These are phyloP conservation scores for Luffia ferchaultella DNA, from an alignment of 2,888 invertebrate genomes.

Conservation along the genomic window DNA sequence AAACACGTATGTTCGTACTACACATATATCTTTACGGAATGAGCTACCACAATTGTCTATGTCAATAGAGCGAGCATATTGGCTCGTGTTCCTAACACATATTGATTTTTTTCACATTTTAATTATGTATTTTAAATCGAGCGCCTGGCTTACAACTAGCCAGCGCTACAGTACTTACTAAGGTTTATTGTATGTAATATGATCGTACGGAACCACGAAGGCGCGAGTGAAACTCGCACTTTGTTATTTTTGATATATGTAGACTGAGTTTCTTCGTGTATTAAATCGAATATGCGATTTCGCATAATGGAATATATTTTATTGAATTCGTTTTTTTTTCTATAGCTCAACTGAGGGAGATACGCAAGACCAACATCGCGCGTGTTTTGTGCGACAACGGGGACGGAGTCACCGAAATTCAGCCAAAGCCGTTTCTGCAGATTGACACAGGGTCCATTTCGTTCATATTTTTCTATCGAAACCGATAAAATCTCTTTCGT, in stretches of 20 bases:
- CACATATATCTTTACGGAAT: too few species aligned
- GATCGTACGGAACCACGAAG: neutral
- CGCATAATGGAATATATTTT: constrained; percentile 21
- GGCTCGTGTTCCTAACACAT: too few species aligned
- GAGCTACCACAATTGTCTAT: too few species aligned
- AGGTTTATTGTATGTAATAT: too few species aligned
- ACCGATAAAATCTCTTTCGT: neutral
- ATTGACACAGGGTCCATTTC: constrained; percentile 56
- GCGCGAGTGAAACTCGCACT: neutral
- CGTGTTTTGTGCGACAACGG: constrained; percentile 78
- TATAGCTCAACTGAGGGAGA: constrained; percentile 69
- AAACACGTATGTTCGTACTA: too few species aligned
- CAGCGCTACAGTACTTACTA: too few species aligned
- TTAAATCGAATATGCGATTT: neutral
- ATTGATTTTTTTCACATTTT: too few species aligned
- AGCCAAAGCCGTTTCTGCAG: constrained; percentile 65
- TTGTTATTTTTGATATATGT: neutral
- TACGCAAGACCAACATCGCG: constrained; percentile 73
- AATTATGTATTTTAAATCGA: too few species aligned
- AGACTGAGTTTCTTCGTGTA: too few species aligned
- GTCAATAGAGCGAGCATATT: too few species aligned
- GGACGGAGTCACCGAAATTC: constrained; percentile 68
- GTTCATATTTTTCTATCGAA: neutral
- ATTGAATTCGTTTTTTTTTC: constrained; percentile 13
- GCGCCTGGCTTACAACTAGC: too few species aligned